Evolutionary conservation across 2,113 vertebrate species (phyloP), one percentile per base, ranked within the genome.

Genomic region (Pyxicephalus adspersus): DNA sequence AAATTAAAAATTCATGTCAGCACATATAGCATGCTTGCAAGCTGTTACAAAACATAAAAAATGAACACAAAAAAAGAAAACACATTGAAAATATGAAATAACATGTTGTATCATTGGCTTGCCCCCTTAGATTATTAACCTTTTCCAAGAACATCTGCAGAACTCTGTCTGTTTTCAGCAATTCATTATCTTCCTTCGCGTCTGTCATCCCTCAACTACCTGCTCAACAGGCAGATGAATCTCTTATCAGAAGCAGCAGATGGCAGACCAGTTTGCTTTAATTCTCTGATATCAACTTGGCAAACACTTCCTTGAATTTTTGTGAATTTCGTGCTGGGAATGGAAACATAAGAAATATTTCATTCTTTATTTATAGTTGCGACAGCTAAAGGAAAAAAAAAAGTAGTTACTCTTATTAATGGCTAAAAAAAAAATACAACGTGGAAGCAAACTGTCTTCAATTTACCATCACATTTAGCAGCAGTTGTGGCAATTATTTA

Each of bases 201-300:
- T 83, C 34, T 87, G 80, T 34, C 80, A 86, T 79, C 68, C 65
- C 84, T 84, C 60, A 28, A 38, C 85, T 86, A 88, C 87, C 84
- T 92, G 86, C 85, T 89, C 83, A 80, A 86, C 84, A 90, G 91
- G 87, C 84, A 86, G 87, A 92, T 83, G 90, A 91, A 87, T 86
- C 89, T 88, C 89, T 94, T 93, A 94, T 93, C 91, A 90, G 86
- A 87, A 89, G 83, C n/a, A 91, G 79, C 92, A 93, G 91, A 91
- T 91, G 90, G 91, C 86, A 87, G 78, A 2, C n/a, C 60, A 86
- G 89, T 83, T 88, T 90, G 78, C 89, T 88, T 90, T 85, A 90
- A 90, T 91, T 89, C 90, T 87, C 88, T 13, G 0, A 86, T 86
- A 84, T 78, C 83, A 51, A 86, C 83, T 88, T 63, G 3, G 85